Evolutionary conservation across 2,113 vertebrate genomes (phyloP), one percentile per base, ranked within the genome.

Genomic region (Mesitornis unicolor): DNA sequence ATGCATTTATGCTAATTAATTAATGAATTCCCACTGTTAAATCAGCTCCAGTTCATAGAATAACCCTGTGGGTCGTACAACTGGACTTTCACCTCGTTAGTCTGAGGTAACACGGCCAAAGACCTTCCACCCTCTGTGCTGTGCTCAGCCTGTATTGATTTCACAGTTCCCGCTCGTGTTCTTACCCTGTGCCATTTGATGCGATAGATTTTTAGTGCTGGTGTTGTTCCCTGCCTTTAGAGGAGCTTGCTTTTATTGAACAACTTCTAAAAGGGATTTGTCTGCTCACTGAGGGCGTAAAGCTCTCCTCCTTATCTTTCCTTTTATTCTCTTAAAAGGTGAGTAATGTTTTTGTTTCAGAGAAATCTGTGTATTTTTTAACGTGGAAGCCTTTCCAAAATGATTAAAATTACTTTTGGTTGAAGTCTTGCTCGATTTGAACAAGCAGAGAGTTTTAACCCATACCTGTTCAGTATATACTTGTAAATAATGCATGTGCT

Each of bases 41-140:
- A 9, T 87, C 53, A 59, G 71, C 33, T 67, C 22, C 54, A 57
- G 68, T 5, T 15, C 8, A 19, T 7, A 40, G 65, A 61, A 13
- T 79, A 80, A 13, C 80, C 64, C 75, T 11, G 50, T 13, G 64
- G 70, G 63, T 18, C 91, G 56, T 67, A 16, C 64, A 20, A 21
- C 43, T 80, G 85, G 81, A 85, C 94, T 96, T 95, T 77, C 53
- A 80, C 93, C 96, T 88, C 70, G 63, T 60, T 76, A 24, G 2
- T 47, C 22, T 35, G 71, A 56, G 75, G 65, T 28, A 88, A 48
- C 79, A 25, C 1, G 38, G 93, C 88, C 56, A 76, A 71, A 95
- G 93, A 51, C 76, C 64, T 80, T 29, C 71, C 29, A 7, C 77
- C 65, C 64, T 48, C 79, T 3, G 1, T 7, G 15, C 68, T 48